Evolutionary conservation across 2,113 vertebrate species (phyloP), one percentile per base, ranked within the genome.

Genomic region (Oncorhynchus tshawytscha): DNA sequence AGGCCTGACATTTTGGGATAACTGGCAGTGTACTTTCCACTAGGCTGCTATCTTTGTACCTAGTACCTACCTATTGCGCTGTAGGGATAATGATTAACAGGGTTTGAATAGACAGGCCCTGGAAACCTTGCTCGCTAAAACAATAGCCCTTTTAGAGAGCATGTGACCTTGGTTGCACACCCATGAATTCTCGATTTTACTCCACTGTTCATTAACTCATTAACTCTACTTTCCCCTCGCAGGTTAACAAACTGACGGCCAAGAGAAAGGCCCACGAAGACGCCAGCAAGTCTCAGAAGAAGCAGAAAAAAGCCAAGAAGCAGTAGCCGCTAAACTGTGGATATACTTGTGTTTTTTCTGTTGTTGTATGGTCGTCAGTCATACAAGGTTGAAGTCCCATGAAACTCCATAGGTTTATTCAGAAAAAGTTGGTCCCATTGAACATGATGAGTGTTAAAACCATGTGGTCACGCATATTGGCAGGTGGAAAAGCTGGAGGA

Each of bases 261-360:
- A 99, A 99, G 90, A 95, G 98, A 79, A 99, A 98, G 85, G 96
- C 96, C 54, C 93, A 97, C 0, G 97, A 99, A 0, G 93, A 94
- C 0, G 89, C 93, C 0, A 25, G 90, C 54, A 97, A 93, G 78
- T 81, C 92, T 6, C 93, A 94, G 81, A 99, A 96, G 86, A 96
- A 93, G 72, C 94, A 94, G 86, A 93, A 94, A 86, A 93, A 94
- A 84, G 83, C 85, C 86, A 0, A 85, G 88, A 83, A 84, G 82
- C 60, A 90, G 27, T 83, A 54, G 3, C 49, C 2, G 6, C 31
- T 16, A 5, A 0, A 22, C 5, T 39, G 9, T 20, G 27, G 27
- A 27, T 27, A 27, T 27, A 27, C 27, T 27, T 27, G 27, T 27
- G 3, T 27, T 27, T 27, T 27, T 27, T 27, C 27, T 27, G 27